Conservation (phyloP, 2,113 vertebrate genomes). For the Excalfactoria chinensis region DNA sequence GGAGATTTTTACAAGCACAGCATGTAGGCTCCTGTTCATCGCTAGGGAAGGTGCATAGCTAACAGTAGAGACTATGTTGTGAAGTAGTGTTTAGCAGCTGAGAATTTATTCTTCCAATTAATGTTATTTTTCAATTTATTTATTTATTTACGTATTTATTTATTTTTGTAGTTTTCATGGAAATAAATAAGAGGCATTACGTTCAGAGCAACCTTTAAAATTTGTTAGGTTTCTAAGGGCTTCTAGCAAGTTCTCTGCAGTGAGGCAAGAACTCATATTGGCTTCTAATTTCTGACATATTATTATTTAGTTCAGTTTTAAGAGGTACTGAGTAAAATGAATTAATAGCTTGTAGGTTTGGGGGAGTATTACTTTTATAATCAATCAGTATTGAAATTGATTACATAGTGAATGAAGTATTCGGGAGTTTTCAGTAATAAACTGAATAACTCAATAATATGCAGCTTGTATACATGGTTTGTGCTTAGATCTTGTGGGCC, state of each 20-base stretch:
- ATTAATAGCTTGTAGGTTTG: background rate
- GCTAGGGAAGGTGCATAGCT: background rate
- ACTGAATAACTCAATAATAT: background rate
- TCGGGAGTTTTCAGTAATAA: background rate
- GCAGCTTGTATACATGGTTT: background rate
- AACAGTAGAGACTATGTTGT: background rate
- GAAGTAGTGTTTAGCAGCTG: background rate
- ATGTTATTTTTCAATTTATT: background rate
- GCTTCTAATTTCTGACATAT: conserved; percentile 36
- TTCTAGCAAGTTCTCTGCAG: background rate
- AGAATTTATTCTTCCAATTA: background rate
- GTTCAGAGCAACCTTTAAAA: background rate
- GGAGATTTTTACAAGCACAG: background rate
- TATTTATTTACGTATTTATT: too few species aligned
- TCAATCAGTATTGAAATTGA: conserved; percentile 34
- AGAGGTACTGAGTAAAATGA: conserved; percentile 6
- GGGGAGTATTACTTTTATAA: background rate
- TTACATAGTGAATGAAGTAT: background rate
- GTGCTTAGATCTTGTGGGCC: background rate
- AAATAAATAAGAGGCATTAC: background rate
- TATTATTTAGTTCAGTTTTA: conserved; percentile 40
- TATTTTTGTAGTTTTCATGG: background rate
- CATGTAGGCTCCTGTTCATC: background rate
- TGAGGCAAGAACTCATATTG: background rate
- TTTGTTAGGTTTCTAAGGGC: background rate